Evolutionary conservation across 1,140 invertebrate species (phyloP).

Genomic region (Drosophila kurseongensis): DNA sequence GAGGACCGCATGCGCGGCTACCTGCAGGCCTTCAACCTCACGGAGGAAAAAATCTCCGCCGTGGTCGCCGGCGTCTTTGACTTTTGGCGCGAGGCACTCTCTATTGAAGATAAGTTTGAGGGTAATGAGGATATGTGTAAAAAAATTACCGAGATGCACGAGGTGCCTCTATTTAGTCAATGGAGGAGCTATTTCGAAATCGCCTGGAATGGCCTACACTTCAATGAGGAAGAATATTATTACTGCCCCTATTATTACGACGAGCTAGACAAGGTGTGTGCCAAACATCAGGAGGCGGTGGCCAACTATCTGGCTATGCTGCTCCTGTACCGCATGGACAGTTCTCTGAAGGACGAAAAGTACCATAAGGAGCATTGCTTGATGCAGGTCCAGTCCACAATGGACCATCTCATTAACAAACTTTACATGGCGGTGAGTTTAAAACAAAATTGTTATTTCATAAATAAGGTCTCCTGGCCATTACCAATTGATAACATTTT

Average conservation of each 20-base stretch:
- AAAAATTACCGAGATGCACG: background rate
- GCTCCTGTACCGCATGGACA: constrained; percentile 66
- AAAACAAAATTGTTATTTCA: background rate
- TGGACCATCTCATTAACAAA: constrained; percentile 54
- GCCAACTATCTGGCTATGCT: constrained; percentile 76
- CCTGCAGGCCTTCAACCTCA: constrained; percentile 49
- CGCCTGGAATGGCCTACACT: constrained; percentile 56
- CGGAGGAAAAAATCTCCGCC: constrained; percentile 37
- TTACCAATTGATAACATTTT: no score
- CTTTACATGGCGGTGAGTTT: constrained; percentile 53
- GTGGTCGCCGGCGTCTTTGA: constrained; percentile 61
- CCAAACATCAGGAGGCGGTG: constrained; percentile 46
- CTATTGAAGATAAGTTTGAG: constrained; percentile 52
- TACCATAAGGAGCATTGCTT: constrained; percentile 83
- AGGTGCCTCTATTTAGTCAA: constrained; percentile 5
- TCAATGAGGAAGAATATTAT: background rate
- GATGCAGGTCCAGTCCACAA: constrained; percentile 29
- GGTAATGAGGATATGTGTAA: constrained; percentile 42
- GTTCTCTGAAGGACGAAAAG: constrained; percentile 42
- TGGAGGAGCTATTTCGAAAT: constrained; percentile 71
- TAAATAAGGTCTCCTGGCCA: no score
- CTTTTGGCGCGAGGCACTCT: constrained; percentile 60
- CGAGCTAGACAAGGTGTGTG: constrained; percentile 64
- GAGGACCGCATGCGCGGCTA: constrained; percentile 65
- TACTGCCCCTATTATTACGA: constrained; percentile 60